phyloP scores from a whole-genome alignment of 2,797 vertebrate species.

The Iguana delicatissima region DNA sequence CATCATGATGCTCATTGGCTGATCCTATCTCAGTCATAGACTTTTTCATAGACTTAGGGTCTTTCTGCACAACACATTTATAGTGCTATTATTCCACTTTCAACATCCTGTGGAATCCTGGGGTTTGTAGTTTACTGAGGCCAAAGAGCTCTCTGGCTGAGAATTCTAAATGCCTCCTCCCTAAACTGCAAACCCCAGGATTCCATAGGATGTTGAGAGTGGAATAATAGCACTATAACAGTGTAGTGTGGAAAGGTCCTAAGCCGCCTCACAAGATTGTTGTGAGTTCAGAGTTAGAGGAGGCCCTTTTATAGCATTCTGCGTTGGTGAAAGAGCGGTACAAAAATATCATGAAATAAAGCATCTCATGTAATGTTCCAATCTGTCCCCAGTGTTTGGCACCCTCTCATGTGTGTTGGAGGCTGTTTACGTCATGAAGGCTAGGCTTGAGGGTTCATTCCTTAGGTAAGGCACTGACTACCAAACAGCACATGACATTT shows the following conservation, averaged over 20 bases:
- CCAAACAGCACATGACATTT: neutral
- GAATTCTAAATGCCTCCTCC: too few species aligned
- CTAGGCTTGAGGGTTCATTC: neutral
- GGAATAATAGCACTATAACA: too few species aligned
- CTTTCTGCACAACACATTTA: too few species aligned
- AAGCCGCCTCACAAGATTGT: neutral
- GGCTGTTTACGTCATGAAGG: neutral
- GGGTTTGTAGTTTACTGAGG: too few species aligned
- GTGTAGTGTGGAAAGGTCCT: neutral
- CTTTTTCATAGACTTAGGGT: neutral
- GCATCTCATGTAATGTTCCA: neutral
- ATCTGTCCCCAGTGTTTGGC: neutral
- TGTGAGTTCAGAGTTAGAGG: neutral
- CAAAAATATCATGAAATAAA: neutral
- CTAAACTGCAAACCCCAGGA: too few species aligned
- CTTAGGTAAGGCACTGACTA: neutral
- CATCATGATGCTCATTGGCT: neutral
- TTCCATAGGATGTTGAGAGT: too few species aligned
- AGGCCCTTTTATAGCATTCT: too few species aligned
- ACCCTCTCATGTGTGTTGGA: neutral
- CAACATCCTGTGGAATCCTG: too few species aligned
- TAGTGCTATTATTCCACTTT: too few species aligned
- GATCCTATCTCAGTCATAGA: neutral
- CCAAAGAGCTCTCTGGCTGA: too few species aligned
- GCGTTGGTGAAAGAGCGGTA: neutral